Base-by-base conservation (phyloP, 2,113 vertebrate species). In the Saguinus midas region DNA sequence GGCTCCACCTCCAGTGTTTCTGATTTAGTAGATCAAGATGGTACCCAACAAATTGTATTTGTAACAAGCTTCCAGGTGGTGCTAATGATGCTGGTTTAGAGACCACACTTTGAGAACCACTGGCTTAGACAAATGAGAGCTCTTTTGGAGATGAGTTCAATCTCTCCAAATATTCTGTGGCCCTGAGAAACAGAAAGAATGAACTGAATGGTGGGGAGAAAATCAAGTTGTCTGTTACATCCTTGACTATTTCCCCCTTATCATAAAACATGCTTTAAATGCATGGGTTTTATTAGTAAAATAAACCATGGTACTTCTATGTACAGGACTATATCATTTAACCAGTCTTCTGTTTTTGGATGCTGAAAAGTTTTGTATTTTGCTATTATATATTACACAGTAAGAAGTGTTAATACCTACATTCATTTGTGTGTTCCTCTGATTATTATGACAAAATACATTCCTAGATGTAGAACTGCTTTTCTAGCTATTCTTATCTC, bases 381-480 rank as follows among this genome's bases (percentile, higher is more conserved):
- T 94, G 35, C 10, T 83, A 55, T 86, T 86, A 45, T n/a, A 68
- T 58, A 87, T 93, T 75, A 84, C 29, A 58, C 14, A 83, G 25
- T 55, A 87, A 86, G 43, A 43, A 75, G 90, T 20, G 57, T 83
- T 70, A 84, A 12, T 21, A 29, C n/a, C 78, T 1, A 10, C 82
- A 90, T 43, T 52, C 68, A 68, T 96, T 78, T 79, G 78, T 75
- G 70, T 75, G 76, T 40, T 72, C 4, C 14, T 75, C 73, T 88
- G 68, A 43, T 89, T 55, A 45, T 89, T 72, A 89, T 45, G 91
- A 18, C 82, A 72, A 84, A 92, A 78, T 61, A 70, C 68, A 82
- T 95, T 94, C 90, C 78, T 95, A 81, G 95, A 96, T 91, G 87
- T 55, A 73, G 80, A 95, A 96, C 91, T 84, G 32, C 23, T 91